Conservation (phyloP, 2,797 vertebrate genomes). For the Monodelphis domestica region DNA sequence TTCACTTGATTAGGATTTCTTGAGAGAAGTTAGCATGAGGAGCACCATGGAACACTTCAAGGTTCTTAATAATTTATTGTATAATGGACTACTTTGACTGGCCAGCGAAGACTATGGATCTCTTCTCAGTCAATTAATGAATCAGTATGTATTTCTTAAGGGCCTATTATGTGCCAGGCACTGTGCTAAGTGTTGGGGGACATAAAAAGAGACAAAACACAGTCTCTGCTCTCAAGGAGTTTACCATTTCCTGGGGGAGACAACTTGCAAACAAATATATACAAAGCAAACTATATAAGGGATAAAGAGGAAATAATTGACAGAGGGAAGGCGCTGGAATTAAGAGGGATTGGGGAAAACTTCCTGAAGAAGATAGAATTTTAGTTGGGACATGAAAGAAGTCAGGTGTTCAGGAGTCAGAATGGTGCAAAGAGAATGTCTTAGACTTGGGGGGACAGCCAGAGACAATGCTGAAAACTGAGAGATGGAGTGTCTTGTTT, state of each 20-base stretch:
- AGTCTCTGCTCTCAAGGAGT: background rate
- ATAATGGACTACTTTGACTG: background rate
- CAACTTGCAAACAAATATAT: background rate
- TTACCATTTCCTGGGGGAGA: background rate
- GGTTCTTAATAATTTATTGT: background rate
- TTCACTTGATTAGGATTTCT: background rate
- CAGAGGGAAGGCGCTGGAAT: background rate
- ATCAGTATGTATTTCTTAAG: background rate
- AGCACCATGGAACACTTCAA: too few relatives aligned
- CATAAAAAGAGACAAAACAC: background rate
- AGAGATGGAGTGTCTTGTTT: background rate
- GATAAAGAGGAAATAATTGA: background rate
- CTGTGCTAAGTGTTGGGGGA: background rate
- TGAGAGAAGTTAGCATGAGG: background rate
- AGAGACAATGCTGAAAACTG: background rate
- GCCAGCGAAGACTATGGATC: background rate
- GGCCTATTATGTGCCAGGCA: background rate
- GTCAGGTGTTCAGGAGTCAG: background rate
- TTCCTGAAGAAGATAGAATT: background rate
- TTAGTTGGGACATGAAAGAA: background rate
- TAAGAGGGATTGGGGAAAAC: background rate
- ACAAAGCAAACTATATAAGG: background rate
- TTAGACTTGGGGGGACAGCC: background rate
- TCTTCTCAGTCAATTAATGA: background rate
- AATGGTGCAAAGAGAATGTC: background rate